A percentile compares a stretch with the other conserved stretches of the same genome.
phyloP scores from a whole-genome alignment of 1,140 invertebrate species.

The Micrasema longulum region DNA sequence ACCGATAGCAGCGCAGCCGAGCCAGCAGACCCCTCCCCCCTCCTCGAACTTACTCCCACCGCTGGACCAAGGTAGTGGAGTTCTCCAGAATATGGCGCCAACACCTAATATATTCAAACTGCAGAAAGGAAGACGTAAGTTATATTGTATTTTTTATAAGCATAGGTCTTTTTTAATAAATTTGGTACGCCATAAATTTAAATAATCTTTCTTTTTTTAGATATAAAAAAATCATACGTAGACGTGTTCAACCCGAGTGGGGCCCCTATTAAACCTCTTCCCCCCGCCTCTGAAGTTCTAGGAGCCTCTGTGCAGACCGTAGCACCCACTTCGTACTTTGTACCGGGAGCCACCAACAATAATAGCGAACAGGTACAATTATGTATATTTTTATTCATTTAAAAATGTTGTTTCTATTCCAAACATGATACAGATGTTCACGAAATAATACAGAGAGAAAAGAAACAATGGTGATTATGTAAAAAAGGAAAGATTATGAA shows the following conservation, averaged over 20 bases:
- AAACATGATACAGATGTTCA: too few species aligned
- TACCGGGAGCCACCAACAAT: slow-evolving; percentile 54
- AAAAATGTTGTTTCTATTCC: too few species aligned
- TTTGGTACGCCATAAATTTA: too few species aligned
- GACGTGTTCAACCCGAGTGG: slow-evolving; percentile 85
- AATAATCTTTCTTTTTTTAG: slow-evolving; percentile 61
- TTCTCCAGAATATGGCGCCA: slow-evolving; percentile 58
- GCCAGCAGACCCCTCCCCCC: slow-evolving; percentile 12
- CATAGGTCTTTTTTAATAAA: too few species aligned
- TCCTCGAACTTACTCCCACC: not conserved
- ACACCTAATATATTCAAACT: slow-evolving; percentile 81
- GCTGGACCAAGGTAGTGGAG: not conserved
- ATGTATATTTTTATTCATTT: too few species aligned
- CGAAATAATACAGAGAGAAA: too few species aligned
- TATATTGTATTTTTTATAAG: too few species aligned
- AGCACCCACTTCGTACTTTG: slow-evolving; percentile 61
- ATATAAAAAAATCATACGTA: slow-evolving; percentile 83
- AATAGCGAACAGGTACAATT: slow-evolving; percentile 25
- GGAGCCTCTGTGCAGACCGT: slow-evolving; percentile 61
- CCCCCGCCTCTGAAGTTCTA: slow-evolving; percentile 63
- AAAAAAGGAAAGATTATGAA: too few species aligned
- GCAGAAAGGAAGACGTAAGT: slow-evolving; percentile 79
- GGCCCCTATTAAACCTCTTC: slow-evolving; percentile 59
- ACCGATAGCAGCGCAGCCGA: not conserved
- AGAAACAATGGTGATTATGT: too few species aligned